Evolutionary conservation across 2,888 invertebrate genomes (phyloP), one percentile per base, ranked within the genome.

Genomic region (Drosophila buzzatii): DNA sequence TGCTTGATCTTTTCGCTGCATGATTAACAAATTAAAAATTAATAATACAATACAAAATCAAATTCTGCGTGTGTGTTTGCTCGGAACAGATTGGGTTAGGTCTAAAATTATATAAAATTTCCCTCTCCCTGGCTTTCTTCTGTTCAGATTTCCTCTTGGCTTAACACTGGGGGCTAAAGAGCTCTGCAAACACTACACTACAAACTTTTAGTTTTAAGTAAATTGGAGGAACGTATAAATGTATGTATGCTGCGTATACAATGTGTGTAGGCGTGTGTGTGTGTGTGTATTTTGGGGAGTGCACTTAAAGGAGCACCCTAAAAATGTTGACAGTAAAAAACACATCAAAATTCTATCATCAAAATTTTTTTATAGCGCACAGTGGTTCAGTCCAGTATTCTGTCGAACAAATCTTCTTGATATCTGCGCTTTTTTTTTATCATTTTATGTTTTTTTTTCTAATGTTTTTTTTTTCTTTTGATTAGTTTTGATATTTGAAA

Each of bases 11-110:
- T 69, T 39, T 63, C 57, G 60, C 51, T 69, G 77, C 56, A 64
- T 64, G 63, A 55, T 68, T 70, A 86, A 85, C 82, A 81, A 84
- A 85, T 79, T 86, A 83, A 70, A 80, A 80, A 72, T 76, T 81
- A 79, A 77, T 77, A 77, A 76, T 79, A 78, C 81, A 80, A 80
- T 73, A 80, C 67, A 78, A 80, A 76, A 76, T 76, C 64, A 80
- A 66, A 68, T 33, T 71, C 60, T 63, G 80, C 8, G 18, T 65
- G 80, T 76, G 68, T 51, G 51, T 51, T n/a, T 47, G 31, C 56
- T 37, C 9, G 16, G 20, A 31, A 72, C 41, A 73, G 27, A 27
- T 6, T 27, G 27, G 27, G 7, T 39, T 39, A 16, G 72, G 33
- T 47, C 20, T 37, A 55, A 42, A 45, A 35, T 23, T 10, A 23